These are phyloP conservation scores for Subanguina moxae DNA, from an alignment of 1,140 invertebrate species.

Conservation along the genomic window DNA sequence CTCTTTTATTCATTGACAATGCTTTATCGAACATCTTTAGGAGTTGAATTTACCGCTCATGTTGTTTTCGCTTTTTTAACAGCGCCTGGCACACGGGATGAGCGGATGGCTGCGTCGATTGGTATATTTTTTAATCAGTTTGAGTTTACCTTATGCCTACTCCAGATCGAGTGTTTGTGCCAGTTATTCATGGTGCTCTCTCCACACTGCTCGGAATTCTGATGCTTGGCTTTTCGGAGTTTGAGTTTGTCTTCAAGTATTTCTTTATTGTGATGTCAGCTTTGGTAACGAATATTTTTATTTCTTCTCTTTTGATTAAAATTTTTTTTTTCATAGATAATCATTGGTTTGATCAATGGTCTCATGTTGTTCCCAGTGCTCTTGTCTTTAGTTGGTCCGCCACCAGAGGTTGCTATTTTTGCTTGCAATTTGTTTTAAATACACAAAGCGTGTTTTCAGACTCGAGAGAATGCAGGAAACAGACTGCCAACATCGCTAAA, in stretches of 20 bases:
- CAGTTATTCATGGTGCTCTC: slow-evolving; percentile 76
- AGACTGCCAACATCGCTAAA: background rate
- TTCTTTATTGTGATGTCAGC: slow-evolving; percentile 80
- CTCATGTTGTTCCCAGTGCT: slow-evolving; percentile 88
- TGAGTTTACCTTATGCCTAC: background rate
- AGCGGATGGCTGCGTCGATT: slow-evolving; percentile 73
- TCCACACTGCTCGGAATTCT: slow-evolving; percentile 77
- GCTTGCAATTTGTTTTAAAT: background rate
- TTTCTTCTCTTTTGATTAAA: background rate
- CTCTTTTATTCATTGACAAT: background rate
- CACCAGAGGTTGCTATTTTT: slow-evolving; percentile 69
- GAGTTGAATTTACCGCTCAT: slow-evolving; percentile 80
- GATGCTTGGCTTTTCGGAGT: slow-evolving; percentile 86
- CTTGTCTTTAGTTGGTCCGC: slow-evolving; percentile 79
- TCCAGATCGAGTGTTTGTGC: slow-evolving; percentile 67
- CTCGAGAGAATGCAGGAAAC: background rate
- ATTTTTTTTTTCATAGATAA: slow-evolving; percentile 61
- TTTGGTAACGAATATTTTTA: slow-evolving; percentile 59
- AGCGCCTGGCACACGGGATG: slow-evolving; percentile 74
- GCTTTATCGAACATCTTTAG: background rate
- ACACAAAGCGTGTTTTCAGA: background rate
- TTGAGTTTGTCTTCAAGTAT: slow-evolving; percentile 88
- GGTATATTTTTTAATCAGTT: background rate
- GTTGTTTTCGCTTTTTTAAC: slow-evolving; percentile 82
- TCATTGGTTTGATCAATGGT: slow-evolving; percentile 78